Conservation (phyloP, 2,888 invertebrate genomes). For the Barypeithes pellucidus region DNA sequence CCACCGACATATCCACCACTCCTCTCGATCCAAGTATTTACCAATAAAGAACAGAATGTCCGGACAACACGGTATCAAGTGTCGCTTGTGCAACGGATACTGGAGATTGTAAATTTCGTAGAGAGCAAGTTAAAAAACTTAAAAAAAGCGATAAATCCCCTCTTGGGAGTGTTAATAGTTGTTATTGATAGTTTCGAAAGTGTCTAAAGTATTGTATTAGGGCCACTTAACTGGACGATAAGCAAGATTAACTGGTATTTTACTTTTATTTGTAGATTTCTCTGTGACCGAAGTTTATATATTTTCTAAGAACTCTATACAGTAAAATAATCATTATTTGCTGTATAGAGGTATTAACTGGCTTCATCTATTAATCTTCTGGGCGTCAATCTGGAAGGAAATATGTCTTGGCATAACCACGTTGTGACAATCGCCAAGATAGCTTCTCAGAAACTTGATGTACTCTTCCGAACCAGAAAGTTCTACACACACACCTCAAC, state of each 20-base stretch:
- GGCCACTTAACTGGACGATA: constrained; percentile 29
- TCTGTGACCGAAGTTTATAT: too few species aligned
- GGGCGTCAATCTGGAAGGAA: too few species aligned
- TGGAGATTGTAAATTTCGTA: constrained; percentile 16
- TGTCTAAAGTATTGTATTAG: constrained; percentile 28
- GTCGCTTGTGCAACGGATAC: constrained; percentile 19
- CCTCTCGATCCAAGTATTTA: neutral
- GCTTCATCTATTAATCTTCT: too few species aligned
- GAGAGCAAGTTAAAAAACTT: constrained; percentile 34
- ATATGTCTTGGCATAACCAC: too few species aligned
- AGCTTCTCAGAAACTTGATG: too few species aligned
- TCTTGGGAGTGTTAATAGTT: constrained; percentile 40
- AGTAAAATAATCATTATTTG: too few species aligned
- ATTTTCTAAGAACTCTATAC: too few species aligned
- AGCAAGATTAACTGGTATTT: constrained; percentile 30
- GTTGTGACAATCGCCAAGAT: too few species aligned
- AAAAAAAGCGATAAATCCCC: constrained; percentile 32
- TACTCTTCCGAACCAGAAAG: too few species aligned
- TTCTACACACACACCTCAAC: too few species aligned
- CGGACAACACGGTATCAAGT: constrained; percentile 23
- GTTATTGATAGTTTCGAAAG: constrained; percentile 46
- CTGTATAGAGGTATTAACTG: too few species aligned
- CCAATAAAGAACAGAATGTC: neutral
- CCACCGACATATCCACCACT: neutral
- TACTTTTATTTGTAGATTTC: neutral